Percentiles rank a stretch among this genome's conserved stretches.
phyloP scores from a whole-genome alignment of 2,113 vertebrate species.

The Taxidea taxus region DNA sequence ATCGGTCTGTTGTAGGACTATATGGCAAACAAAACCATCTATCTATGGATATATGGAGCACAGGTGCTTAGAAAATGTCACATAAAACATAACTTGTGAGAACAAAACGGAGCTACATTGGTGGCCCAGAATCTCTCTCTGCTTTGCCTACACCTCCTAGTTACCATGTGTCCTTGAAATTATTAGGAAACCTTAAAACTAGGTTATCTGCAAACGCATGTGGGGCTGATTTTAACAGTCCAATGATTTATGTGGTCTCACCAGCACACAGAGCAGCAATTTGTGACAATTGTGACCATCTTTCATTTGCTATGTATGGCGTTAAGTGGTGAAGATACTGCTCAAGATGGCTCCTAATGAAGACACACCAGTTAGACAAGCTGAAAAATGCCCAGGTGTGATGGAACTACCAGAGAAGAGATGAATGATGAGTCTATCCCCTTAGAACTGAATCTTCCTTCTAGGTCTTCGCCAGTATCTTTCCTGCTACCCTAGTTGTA shows the following conservation, averaged over 20 bases:
- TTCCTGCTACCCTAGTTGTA: not conserved
- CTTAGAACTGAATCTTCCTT: not conserved
- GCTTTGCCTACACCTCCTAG: not conserved
- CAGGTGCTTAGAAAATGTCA: not conserved
- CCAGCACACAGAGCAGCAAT: not conserved
- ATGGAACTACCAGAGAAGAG: not conserved
- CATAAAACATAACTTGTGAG: not conserved
- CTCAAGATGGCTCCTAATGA: not conserved
- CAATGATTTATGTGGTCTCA: not conserved
- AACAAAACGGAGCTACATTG: not conserved
- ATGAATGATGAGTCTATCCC: not conserved
- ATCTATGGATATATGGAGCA: not conserved
- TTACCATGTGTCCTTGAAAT: not conserved
- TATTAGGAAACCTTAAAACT: not conserved
- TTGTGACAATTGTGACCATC: too few relatives aligned
- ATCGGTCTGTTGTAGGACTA: not conserved
- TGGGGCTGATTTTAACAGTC: not conserved
- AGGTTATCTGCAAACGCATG: not conserved
- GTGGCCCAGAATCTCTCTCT: not conserved
- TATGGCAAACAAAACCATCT: not conserved
- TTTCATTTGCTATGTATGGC: not conserved
- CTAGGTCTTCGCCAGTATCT: not conserved
- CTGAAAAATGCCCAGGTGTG: not conserved
- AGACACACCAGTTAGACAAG: not conserved
- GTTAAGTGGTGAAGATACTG: too few relatives aligned